Base-by-base conservation (phyloP, 2,888 invertebrate genomes). In the Branchinecta sandiegonensis region DNA sequence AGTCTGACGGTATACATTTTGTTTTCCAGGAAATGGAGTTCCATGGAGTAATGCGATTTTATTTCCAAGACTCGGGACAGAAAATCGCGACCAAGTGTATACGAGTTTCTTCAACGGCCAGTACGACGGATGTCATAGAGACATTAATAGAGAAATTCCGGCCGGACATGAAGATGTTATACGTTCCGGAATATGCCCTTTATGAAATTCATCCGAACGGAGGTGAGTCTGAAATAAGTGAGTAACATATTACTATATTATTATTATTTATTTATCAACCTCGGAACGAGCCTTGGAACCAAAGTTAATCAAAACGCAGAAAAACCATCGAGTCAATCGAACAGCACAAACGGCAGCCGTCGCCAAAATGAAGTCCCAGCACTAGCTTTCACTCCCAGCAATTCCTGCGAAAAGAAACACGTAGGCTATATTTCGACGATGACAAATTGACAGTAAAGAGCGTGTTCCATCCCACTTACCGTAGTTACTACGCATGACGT, bases 51-150 rank as follows among this genome's bases (percentile, higher is more conserved):
- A 99, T 99, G 94, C 86, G 99, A 75, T 99, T 97, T 81, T 99
- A 96, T 81, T 99, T 95, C 79, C 96, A 97, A 89, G 97, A 97
- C 80, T 90, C 92, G 68, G 95, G 94, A 67, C 94, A 95, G 80
- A 96, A 96, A 81, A 94, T 97, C 71, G 94, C 96, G 69, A 99
- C 99, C 66, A 99, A 99, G 81, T 99, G 99, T 80, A 94, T 99
- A 74, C 86, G 97, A 69, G 97, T 99, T 67, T 91, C 96, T 67
- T 94, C 94, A 70, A 93, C 94, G 74, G 97, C 97, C 66, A 94
- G 94, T 64, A 92, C 95, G 72, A 86, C 88, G 78, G 94, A 94
- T 78, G 96, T 99, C 73, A 94, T 99, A 78, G 93, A 91, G 78
- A 96, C 94, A 10, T 83, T 99, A 72, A 92, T 99, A 74, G 97